Percentiles rank a stretch among this genome's conserved stretches.
Evolutionary conservation across 2,888 invertebrate species (phyloP).

Genomic region (Bellardia pandia): DNA sequence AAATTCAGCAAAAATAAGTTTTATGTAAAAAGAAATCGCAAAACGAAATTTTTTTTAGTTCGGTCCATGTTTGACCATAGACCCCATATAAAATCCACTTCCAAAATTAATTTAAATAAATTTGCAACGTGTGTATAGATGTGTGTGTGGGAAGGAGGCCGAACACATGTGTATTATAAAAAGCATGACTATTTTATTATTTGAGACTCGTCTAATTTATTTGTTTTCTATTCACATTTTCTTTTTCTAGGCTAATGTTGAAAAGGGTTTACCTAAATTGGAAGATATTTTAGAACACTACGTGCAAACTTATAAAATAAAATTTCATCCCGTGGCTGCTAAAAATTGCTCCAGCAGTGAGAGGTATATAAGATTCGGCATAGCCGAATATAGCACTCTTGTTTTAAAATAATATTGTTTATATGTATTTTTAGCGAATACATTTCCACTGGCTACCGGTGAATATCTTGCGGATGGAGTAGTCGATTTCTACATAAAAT

Average conservation of each 20-base stretch:
- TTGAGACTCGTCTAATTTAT: not conserved
- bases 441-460: conserved; percentile 89
- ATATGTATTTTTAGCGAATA: conserved; percentile 83
- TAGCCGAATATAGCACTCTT: too few species aligned
- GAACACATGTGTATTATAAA: not conserved
- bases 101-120: too few species aligned
- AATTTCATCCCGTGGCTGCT: conserved; percentile 83
- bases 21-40: too few species aligned
- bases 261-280: conserved; percentile 88
- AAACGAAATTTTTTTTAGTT: too few species aligned
- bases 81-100: too few species aligned
- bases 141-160: not conserved
- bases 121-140: not conserved
- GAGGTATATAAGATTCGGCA: too few species aligned
- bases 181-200: conserved; percentile 13
- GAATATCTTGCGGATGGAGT: conserved; percentile 98
- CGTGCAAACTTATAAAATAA: conserved; percentile 85
- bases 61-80: too few species aligned
- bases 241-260: conserved; percentile 86
- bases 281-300: conserved; percentile 86
- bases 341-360: too few species aligned
- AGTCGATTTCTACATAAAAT: conserved; percentile 98
- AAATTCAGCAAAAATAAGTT: too few species aligned
- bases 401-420: not conserved
- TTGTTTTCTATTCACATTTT: conserved; percentile 15